phyloP scores from a whole-genome alignment of 1,140 invertebrate species.

The Diorhabda carinulata region DNA sequence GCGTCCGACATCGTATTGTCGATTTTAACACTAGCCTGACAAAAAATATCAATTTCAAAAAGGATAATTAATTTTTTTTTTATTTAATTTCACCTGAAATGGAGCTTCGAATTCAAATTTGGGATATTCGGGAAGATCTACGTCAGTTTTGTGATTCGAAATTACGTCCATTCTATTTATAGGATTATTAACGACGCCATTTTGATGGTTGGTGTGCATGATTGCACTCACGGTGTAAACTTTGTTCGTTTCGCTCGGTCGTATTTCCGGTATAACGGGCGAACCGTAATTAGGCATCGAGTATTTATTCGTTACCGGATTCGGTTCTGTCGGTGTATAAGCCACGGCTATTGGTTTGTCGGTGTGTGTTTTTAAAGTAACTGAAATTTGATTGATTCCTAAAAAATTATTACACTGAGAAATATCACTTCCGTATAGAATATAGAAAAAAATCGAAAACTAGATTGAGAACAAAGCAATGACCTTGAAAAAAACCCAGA shows the following conservation, averaged over 20 bases:
- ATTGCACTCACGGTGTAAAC: slow-evolving; percentile 42
- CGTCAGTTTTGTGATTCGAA: slow-evolving; percentile 29
- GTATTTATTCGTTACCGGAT: slow-evolving; percentile 37
- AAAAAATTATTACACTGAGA: neutral
- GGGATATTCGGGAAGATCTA: slow-evolving; percentile 16
- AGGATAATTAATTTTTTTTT: neutral
- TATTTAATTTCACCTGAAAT: slow-evolving; percentile 62
- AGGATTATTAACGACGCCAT: slow-evolving; percentile 9
- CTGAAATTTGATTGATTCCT: slow-evolving; percentile 41
- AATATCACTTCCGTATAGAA: no score
- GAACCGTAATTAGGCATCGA: slow-evolving; percentile 48
- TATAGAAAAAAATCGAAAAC: no score
- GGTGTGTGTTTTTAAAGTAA: slow-evolving; percentile 45
- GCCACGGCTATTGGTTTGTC: slow-evolving; percentile 54
- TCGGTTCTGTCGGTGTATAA: slow-evolving; percentile 52
- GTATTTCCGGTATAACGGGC: slow-evolving; percentile 49
- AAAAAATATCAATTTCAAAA: neutral
- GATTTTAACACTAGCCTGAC: slow-evolving; percentile 58
- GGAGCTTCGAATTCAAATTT: slow-evolving; percentile 61
- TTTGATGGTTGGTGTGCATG: slow-evolving; percentile 43
- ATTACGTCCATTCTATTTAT: neutral
- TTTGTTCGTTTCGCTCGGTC: slow-evolving; percentile 22
- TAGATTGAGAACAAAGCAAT: no score
- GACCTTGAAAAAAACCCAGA: no score
- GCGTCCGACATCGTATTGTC: slow-evolving; percentile 45